Percentiles rank a stretch among this genome's conserved stretches.
These are phyloP conservation scores for Leucophora obtusa DNA, from an alignment of 2,888 invertebrate species.

Conservation along the genomic window DNA sequence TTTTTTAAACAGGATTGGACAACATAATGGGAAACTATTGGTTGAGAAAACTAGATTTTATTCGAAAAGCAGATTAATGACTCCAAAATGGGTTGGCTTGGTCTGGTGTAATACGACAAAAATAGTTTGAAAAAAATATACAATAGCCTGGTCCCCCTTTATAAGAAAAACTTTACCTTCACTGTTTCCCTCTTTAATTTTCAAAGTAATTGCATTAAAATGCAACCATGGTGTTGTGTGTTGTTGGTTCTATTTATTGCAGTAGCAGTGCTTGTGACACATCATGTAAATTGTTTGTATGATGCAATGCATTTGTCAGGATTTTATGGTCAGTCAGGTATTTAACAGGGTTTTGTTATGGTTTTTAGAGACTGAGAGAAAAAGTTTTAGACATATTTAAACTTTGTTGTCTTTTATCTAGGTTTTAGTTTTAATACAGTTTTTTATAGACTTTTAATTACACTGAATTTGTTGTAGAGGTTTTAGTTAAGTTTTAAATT, in stretches of 20 bases:
- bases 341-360: slow-evolving; percentile 27
- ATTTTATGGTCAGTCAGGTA: slow-evolving; percentile 50
- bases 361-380: slow-evolving; percentile 14
- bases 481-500: neutral
- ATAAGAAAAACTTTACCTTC: neutral
- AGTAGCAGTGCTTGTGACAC: slow-evolving; percentile 41
- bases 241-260: slow-evolving; percentile 10
- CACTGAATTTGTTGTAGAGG: slow-evolving; percentile 34
- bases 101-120: too few species aligned
- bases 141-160: too few species aligned
- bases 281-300: slow-evolving; percentile 45
- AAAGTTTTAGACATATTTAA: slow-evolving; percentile 33
- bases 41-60: too few species aligned
- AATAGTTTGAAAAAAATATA: too few species aligned
- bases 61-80: too few species aligned
- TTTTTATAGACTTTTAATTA: slow-evolving; percentile 50
- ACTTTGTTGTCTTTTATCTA: slow-evolving; percentile 29
- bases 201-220: slow-evolving; percentile 70
- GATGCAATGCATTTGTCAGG: slow-evolving; percentile 52
- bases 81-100: too few species aligned
- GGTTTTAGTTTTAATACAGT: slow-evolving; percentile 33
- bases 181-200: slow-evolving; percentile 61
- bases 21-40: too few species aligned
- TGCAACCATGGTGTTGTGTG: slow-evolving; percentile 26
- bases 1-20: too few species aligned